phyloP scores from a whole-genome alignment of 2,888 invertebrate genomes.

The Xylota sylvarum region DNA sequence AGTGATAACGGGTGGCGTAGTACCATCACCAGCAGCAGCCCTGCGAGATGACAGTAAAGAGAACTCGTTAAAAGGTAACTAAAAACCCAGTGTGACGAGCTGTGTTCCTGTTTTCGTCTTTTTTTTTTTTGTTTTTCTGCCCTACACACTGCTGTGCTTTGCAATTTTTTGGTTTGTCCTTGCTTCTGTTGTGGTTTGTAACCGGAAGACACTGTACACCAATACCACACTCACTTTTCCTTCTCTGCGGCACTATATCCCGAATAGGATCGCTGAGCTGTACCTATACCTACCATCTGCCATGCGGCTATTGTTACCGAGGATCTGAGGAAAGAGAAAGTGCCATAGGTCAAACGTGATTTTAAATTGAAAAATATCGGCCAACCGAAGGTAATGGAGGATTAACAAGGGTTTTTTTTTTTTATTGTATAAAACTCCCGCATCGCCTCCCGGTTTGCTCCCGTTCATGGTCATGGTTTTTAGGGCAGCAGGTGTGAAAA shows the following conservation, averaged over 20 bases:
- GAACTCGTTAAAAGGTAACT: slow-evolving; percentile 77
- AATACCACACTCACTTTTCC: slow-evolving; percentile 51
- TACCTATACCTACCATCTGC: slow-evolving; percentile 13
- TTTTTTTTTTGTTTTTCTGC: slow-evolving; percentile 18
- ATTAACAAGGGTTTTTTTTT: slow-evolving; percentile 59
- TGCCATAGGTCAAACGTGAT: slow-evolving; percentile 76
- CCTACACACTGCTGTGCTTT: slow-evolving; percentile 24
- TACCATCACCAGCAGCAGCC: slow-evolving; percentile 30
- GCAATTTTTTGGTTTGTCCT: slow-evolving; percentile 69
- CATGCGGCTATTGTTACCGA: slow-evolving; percentile 55
- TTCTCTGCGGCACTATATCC: slow-evolving; percentile 60
- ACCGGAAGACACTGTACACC: slow-evolving; percentile 68
- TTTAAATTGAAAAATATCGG: slow-evolving; percentile 77
- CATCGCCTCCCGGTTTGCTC: slow-evolving; percentile 1
- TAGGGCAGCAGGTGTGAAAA: slow-evolving; percentile 74
- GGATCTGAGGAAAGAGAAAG: slow-evolving; percentile 68
- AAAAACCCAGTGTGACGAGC: slow-evolving; percentile 67
- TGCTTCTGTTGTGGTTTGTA: slow-evolving; percentile 74
- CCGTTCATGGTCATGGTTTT: slow-evolving; percentile 74
- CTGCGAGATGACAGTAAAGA: slow-evolving; percentile 66
- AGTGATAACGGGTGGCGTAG: slow-evolving; percentile 33
- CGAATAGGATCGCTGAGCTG: slow-evolving; percentile 27
- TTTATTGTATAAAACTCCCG: slow-evolving; percentile 9
- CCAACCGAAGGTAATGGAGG: slow-evolving; percentile 74
- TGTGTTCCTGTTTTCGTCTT: slow-evolving; percentile 45